Evolutionary conservation across 2,113 vertebrate genomes (phyloP), one percentile per base, ranked within the genome.

Genomic region (Archilochus colubris): DNA sequence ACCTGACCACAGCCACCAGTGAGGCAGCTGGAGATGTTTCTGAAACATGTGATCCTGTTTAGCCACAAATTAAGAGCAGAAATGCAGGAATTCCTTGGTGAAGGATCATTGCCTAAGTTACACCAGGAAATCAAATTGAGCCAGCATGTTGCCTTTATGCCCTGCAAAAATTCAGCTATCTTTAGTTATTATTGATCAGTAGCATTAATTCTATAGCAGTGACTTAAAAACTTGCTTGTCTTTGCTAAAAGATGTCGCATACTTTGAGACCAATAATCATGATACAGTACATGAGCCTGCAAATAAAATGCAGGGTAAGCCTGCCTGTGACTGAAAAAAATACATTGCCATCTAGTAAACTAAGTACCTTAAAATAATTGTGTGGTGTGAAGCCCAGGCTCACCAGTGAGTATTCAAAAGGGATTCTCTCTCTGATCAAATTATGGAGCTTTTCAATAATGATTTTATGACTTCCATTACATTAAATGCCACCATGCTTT

Each of bases 381-480:
- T 23, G 40, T 25, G 28, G 64, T 58, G n/a, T 17, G 2, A 90
- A 90, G 55, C 18, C 73, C 7, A 5, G 81, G 50, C 62, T 87
- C 61, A 82, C 57, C 63, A 78, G 81, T 6, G 14, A 93, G 33
- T 58, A 83, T 89, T 85, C 94, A 95, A 75, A 90, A 67, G 55
- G 31, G 44, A 64, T 94, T 81, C 61, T 78, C 59, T 64, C 82
- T 92, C 73, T 93, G 91, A 96, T 96, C 89, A 94, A 95, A 96
- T 97, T 90, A 95, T 36, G 57, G 63, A 91, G 87, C 85, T 94
- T 93, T 95, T 96, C 93, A 90, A 74, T 93, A 94, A 96, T 74
- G 92, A 86, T 84, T 96, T 95, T 90, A 91, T 81, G 54, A 64
- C 88, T 87, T 80, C 91, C 66, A 96, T 97, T 95, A 91, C 79